Percentiles rank a stretch among this genome's conserved stretches.
These are phyloP conservation scores for Hypena proboscidalis DNA, from an alignment of 2,888 invertebrate genomes.

Conservation along the genomic window DNA sequence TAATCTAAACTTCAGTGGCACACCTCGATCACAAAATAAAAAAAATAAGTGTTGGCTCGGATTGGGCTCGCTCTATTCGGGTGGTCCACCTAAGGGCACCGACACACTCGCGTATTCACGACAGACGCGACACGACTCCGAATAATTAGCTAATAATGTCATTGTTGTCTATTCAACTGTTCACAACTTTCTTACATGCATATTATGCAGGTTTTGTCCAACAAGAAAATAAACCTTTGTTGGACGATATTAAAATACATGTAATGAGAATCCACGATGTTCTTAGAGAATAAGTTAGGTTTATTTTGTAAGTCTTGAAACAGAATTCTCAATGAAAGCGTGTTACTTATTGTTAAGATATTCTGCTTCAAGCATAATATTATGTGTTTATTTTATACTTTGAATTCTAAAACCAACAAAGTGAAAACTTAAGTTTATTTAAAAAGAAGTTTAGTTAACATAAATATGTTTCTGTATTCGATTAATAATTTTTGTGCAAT, in stretches of 20 bases:
- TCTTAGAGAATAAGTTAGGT: conserved; percentile 28
- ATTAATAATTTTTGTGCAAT: too few relatives aligned
- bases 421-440: too few relatives aligned
- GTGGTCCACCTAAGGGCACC: conserved; percentile 43
- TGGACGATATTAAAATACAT: conserved; percentile 35
- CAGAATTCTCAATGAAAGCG: conserved; percentile 24
- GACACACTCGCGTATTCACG: conserved; percentile 36
- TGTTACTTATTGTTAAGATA: too few relatives aligned
- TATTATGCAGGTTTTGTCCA: conserved; percentile 33
- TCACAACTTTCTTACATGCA: conserved; percentile 43
- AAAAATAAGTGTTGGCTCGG: conserved; percentile 52
- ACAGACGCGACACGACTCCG: conserved; percentile 44
- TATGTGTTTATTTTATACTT: too few relatives aligned
- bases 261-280: conserved; percentile 22
- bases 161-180: conserved; percentile 48
- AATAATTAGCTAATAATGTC: conserved; percentile 49
- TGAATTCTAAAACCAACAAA: too few relatives aligned
- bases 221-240: conserved; percentile 38
- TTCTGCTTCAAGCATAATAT: too few relatives aligned
- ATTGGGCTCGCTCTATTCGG: conserved; percentile 42
- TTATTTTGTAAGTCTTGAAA: conserved; percentile 34
- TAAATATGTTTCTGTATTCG: too few relatives aligned
- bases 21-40: conserved; percentile 45
- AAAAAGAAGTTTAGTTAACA: too few relatives aligned
- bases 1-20: conserved; percentile 25